Evolutionary conservation across 2,113 vertebrate species (phyloP).

Genomic region (Epinephelus cyanopodus): DNA sequence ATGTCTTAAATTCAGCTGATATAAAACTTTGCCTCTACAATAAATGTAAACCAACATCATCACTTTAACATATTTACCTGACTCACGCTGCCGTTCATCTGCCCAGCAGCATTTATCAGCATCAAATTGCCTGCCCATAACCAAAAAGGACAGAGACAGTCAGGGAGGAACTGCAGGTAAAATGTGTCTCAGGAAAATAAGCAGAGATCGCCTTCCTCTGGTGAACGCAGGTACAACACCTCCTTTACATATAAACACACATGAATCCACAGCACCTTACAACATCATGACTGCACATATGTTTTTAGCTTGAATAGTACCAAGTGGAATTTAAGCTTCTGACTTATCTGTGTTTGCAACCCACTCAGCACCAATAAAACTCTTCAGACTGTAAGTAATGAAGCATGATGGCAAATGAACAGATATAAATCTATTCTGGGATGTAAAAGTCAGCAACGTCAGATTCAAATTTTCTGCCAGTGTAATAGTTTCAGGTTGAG

Average conservation of each 20-base stretch:
- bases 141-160: slow-evolving; percentile 1
- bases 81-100: slow-evolving; percentile 70
- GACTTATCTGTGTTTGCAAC: too few species aligned
- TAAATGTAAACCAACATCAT: neutral
- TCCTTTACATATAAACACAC: neutral
- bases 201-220: slow-evolving; percentile 51
- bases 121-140: slow-evolving; percentile 41
- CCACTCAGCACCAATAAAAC: neutral
- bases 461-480: neutral
- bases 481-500: neutral
- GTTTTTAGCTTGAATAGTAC: neutral
- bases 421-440: neutral
- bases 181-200: slow-evolving; percentile 12
- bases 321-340: too few species aligned
- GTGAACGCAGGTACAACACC: slow-evolving; percentile 3
- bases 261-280: neutral
- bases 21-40: neutral
- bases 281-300: neutral
- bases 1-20: neutral
- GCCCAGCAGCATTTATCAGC: slow-evolving; percentile 61
- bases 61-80: slow-evolving; percentile 62
- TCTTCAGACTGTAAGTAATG: neutral
- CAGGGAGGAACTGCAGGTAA: slow-evolving; percentile 19
- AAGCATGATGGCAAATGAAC: too few species aligned
- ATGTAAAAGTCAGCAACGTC: neutral